phyloP scores from a whole-genome alignment of 2,113 vertebrate genomes.

The Pelusios castaneus region DNA sequence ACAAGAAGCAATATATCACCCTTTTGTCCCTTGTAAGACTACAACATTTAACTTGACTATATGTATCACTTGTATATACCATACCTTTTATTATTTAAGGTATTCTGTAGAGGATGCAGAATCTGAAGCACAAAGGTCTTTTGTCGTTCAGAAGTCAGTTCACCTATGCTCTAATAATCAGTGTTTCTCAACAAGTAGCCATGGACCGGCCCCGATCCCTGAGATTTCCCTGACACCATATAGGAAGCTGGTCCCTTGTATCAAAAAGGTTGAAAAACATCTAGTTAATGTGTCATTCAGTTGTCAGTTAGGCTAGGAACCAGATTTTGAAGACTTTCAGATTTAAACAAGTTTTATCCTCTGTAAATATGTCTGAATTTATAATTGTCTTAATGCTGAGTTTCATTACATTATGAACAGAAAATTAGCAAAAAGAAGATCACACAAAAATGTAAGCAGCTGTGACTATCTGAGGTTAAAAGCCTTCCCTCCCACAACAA shows the following conservation, averaged over 20 bases:
- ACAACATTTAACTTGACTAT: not conserved
- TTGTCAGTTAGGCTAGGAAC: not conserved
- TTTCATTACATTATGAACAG: not conserved
- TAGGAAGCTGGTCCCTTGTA: no score
- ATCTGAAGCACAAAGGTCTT: constrained; percentile 12
- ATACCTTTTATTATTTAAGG: no score
- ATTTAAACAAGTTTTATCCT: not conserved
- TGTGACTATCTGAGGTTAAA: not conserved
- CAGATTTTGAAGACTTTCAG: not conserved
- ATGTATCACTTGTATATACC: no score
- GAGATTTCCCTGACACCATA: no score
- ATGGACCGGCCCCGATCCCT: no score
- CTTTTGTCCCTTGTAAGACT: not conserved
- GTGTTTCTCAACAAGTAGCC: no score
- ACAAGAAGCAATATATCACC: not conserved
- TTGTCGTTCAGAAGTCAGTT: not conserved
- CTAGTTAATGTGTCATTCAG: not conserved
- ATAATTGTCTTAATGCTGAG: not conserved
- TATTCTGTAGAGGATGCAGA: not conserved
- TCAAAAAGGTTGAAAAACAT: no score
- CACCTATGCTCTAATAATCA: not conserved
- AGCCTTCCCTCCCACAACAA: not conserved
- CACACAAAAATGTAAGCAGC: not conserved
- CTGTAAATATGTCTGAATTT: not conserved
- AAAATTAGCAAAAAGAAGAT: not conserved